Evolutionary conservation across 2,888 invertebrate genomes (phyloP), one percentile per base, ranked within the genome.

Genomic region (Cerastis leucographa): DNA sequence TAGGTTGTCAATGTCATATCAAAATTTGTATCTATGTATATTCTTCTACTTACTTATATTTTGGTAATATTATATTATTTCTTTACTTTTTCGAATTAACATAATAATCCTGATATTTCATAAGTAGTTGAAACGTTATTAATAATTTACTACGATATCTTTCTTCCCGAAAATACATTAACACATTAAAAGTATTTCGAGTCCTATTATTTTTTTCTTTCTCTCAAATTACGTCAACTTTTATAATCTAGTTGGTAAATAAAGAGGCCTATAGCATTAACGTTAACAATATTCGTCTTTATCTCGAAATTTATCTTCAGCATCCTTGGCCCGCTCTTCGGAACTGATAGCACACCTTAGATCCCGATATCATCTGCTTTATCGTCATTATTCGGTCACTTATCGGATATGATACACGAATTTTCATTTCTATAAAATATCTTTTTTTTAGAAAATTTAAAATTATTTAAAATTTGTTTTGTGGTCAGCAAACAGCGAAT

Each of bases 271-370:
- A 62, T 29, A 65, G 1, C n/a, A 49, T 61, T 25, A 78, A 72
- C 49, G 25, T 75, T 66, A 67, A 46, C 69, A 59, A 59, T 69
- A 65, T 51, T 49, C 46, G 44, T 46, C 56, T 83, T 88, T 88
- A 88, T 88, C 88, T 88, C 76, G 51, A 66, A 76, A 56, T 86
- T 87, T 88, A 81, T 35, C 35, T 35, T 78, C 77, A 88, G 83
- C 83, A 88, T 85, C 86, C 88, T 87, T 88, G 88, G 81, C 72
- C 51, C 71, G 76, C 40, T 77, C 73, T 78, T 76, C 42, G 22
- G 29, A 75, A 69, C 72, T 79, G 81, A 85, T 87, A 84, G 42
- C 61, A 67, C 56, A 86, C 66, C 72, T 79, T 49, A 71, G 62
- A 87, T 82, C 74, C 70, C 64, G 77, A 88, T 87, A 82, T 25